Evolutionary conservation across 2,113 vertebrate species (phyloP).

Genomic region (Callocephalon fimbriatum): DNA sequence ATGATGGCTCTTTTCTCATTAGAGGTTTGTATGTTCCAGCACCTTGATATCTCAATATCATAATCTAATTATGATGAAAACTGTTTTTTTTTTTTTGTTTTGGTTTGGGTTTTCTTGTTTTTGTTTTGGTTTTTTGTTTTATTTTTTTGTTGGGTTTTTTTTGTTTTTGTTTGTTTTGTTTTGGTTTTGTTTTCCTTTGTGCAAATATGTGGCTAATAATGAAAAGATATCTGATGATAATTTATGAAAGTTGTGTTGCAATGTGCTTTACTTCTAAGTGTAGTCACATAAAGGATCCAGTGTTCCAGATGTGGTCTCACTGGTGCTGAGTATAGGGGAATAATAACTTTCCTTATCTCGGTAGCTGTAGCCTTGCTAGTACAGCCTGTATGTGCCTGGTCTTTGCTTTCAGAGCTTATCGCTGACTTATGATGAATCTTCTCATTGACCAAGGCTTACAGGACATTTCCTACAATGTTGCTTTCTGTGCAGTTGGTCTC

Average conservation of each 20-base stretch:
- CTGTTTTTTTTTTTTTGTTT: background rate
- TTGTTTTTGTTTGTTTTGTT: too few relatives aligned
- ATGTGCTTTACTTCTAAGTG: background rate
- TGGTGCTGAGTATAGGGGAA: background rate
- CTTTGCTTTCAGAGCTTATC: background rate
- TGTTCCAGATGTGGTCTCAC: background rate
- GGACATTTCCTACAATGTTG: background rate
- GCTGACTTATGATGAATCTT: background rate
- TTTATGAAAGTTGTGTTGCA: background rate
- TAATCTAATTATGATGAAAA: background rate
- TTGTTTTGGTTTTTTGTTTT: too few relatives aligned
- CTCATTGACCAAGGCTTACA: background rate
- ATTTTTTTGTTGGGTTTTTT: background rate
- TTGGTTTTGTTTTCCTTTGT: background rate
- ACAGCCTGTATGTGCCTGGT: background rate
- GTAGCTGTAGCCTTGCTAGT: background rate
- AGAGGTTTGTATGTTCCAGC: constrained; percentile 81
- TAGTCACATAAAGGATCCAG: background rate
- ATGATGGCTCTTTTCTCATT: constrained; percentile 92
- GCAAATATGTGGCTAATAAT: background rate
- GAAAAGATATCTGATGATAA: background rate
- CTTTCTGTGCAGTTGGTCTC: background rate
- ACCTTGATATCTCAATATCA: background rate
- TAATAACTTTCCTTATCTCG: background rate
- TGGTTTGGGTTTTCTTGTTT: background rate